Conservation (phyloP, 2,797 vertebrate genomes). For the Labroides dimidiatus region DNA sequence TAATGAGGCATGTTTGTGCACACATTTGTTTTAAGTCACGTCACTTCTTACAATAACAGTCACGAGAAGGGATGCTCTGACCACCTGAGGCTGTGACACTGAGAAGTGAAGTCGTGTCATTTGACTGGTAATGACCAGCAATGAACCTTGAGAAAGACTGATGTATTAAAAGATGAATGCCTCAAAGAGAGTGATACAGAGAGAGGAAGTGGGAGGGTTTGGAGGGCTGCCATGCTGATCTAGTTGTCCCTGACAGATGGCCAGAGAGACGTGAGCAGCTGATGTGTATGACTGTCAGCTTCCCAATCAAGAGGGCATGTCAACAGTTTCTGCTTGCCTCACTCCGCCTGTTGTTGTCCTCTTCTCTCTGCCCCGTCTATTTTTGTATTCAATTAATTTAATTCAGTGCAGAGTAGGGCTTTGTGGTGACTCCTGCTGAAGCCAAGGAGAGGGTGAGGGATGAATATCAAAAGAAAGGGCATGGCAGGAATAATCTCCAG, state of each 20-base stretch:
- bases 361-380: conserved; percentile 26
- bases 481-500: conserved; percentile 33
- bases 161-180: conserved; percentile 41
- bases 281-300: conserved; percentile 50
- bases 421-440: conserved; percentile 20
- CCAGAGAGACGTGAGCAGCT: conserved; percentile 51
- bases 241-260: conserved; percentile 69
- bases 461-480: conserved; percentile 60
- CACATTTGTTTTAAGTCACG: not conserved
- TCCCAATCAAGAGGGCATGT: conserved; percentile 35
- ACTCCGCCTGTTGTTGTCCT: conserved; percentile 19
- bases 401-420: conserved; percentile 13
- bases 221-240: conserved; percentile 61
- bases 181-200: conserved; percentile 16
- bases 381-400: conserved; percentile 38
- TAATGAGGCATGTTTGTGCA: not conserved
- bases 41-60: not conserved
- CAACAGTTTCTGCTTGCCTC: conserved; percentile 17
- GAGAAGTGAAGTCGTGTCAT: conserved; percentile 40
- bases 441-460: conserved; percentile 40
- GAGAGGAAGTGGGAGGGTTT: conserved; percentile 27
- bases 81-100: conserved; percentile 34
- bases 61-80: not conserved
- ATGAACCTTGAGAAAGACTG: conserved; percentile 48
- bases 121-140: conserved; percentile 50